Conservation (phyloP, 1,140 invertebrate species). For the Oryctes rhinoceros region DNA sequence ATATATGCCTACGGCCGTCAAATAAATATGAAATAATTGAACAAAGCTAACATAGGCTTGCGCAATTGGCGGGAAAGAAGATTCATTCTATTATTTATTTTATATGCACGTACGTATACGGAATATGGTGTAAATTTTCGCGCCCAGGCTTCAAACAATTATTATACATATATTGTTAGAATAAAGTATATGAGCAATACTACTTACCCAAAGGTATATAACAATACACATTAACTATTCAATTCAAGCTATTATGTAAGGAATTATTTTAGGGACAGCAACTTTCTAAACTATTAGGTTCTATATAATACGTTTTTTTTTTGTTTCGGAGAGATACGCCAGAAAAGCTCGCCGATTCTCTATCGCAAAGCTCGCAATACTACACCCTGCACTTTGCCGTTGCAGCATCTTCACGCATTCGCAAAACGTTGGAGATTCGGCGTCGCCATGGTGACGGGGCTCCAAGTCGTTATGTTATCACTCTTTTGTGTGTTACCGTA, state of each 20-base stretch:
- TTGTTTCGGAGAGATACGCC: not conserved
- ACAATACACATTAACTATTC: no score
- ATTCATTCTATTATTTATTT: slow-evolving; percentile 1
- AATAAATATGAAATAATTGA: slow-evolving; percentile 4
- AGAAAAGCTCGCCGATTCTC: not conserved
- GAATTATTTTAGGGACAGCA: no score
- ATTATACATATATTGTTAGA: no score
- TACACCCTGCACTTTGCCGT: slow-evolving; percentile 39
- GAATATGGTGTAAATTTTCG: no score
- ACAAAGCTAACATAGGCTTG: not conserved
- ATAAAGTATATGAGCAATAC: no score
- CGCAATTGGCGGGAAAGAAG: slow-evolving; percentile 23
- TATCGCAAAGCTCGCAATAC: slow-evolving; percentile 15
- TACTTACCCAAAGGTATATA: no score
- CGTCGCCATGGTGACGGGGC: slow-evolving; percentile 28
- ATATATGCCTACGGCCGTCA: not conserved
- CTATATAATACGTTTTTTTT: not conserved
- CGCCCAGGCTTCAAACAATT: no score
- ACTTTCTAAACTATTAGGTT: not conserved
- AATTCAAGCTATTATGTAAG: no score
- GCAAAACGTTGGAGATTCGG: slow-evolving; percentile 39
- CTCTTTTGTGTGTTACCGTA: slow-evolving; percentile 27
- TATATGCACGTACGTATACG: not conserved
- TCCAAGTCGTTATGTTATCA: slow-evolving; percentile 40
- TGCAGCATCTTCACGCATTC: slow-evolving; percentile 40